Evolutionary conservation across 2,797 vertebrate genomes (phyloP).

Genomic region (Chelonia mydas): DNA sequence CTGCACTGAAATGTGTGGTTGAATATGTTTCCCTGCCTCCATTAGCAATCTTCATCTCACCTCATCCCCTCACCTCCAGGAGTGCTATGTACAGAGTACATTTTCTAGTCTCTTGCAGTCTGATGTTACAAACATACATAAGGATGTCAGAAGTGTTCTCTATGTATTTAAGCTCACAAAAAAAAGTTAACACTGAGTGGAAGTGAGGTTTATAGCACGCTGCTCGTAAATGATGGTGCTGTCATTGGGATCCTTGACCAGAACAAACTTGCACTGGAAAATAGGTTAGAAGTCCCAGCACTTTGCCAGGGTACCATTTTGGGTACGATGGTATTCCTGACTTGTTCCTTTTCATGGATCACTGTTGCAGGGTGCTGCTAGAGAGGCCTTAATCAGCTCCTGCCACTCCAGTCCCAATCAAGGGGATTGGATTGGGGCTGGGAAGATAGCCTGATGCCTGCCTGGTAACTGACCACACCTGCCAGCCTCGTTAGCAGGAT

Average conservation of each 20-base stretch:
- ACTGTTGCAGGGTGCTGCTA: too few species aligned
- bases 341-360: background rate
- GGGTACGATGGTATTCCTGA: background rate
- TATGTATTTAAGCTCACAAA: slow-evolving; percentile 50
- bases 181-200: slow-evolving; percentile 63
- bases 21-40: background rate
- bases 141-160: slow-evolving; percentile 56
- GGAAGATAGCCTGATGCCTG: too few species aligned
- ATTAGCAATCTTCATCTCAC: background rate
- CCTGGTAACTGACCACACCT: too few species aligned
- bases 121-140: slow-evolving; percentile 26
- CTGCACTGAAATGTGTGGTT: background rate
- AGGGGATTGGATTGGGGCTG: too few species aligned
- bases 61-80: background rate
- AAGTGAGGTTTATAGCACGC: slow-evolving; percentile 63
- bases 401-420: too few species aligned
- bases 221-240: slow-evolving; percentile 43
- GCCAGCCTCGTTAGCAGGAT: too few species aligned
- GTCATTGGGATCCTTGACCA: slow-evolving; percentile 54
- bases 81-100: background rate
- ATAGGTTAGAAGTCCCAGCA: background rate
- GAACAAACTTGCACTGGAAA: slow-evolving; percentile 26
- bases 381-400: too few species aligned
- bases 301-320: background rate
- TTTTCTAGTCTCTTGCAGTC: slow-evolving; percentile 5